Evolutionary conservation across 2,888 invertebrate species (phyloP).

Genomic region (Cantharis nigra): DNA sequence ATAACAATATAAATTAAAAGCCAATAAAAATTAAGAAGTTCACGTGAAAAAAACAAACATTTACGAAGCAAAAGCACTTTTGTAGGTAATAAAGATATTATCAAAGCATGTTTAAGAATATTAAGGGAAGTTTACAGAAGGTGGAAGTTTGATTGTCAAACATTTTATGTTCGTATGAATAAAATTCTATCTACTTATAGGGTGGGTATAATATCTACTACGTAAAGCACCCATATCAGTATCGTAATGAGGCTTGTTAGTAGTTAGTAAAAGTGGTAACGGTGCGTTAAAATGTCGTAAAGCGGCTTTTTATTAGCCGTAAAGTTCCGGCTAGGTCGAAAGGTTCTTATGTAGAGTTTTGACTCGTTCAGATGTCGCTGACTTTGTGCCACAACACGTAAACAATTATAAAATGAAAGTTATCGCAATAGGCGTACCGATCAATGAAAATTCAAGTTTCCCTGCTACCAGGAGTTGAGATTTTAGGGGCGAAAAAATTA

Average conservation of each 20-base stretch:
- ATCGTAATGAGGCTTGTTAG: constrained; percentile 56
- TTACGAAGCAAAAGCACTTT: neutral
- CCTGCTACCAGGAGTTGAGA: neutral
- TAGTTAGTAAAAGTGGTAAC: constrained; percentile 56
- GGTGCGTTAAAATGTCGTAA: constrained; percentile 56
- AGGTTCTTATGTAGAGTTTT: constrained; percentile 41
- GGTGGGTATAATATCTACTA: constrained; percentile 46
- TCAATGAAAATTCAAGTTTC: neutral
- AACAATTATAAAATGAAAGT: constrained; percentile 45
- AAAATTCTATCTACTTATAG: constrained; percentile 31
- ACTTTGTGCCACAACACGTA: constrained; percentile 43
- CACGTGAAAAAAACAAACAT: neutral
- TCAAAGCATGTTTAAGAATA: constrained; percentile 20
- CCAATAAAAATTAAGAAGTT: neutral
- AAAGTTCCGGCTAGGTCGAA: constrained; percentile 50
- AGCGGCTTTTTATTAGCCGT: constrained; percentile 56
- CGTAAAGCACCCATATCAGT: constrained; percentile 50
- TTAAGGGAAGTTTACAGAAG: constrained; percentile 9
- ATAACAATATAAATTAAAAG: neutral
- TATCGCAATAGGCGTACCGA: neutral
- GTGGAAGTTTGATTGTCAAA: constrained; percentile 17
- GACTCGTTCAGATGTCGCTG: constrained; percentile 42
- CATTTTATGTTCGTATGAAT: constrained; percentile 32
- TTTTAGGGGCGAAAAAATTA: neutral
- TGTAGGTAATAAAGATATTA: neutral